These are phyloP conservation scores for Acanthiza pusilla DNA, from an alignment of 2,797 vertebrate genomes.

Conservation along the genomic window DNA sequence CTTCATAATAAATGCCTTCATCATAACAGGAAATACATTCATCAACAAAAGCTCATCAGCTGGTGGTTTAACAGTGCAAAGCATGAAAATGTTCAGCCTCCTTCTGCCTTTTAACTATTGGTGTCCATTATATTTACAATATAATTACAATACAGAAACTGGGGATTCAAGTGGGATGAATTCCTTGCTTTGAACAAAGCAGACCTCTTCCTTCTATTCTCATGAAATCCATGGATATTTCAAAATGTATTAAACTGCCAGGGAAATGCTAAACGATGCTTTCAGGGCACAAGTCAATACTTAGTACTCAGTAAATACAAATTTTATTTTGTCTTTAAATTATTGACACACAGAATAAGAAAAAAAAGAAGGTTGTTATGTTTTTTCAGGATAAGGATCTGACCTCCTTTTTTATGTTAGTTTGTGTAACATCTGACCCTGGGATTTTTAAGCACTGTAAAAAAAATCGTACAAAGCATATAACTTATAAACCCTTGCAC, in stretches of 20 bases:
- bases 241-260: neutral
- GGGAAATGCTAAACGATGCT: neutral
- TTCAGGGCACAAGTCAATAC: neutral
- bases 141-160: neutral
- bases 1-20: neutral
- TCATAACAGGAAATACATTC: neutral
- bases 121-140: neutral
- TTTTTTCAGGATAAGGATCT: neutral
- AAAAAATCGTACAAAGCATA: neutral
- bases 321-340: neutral
- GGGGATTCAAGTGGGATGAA: neutral
- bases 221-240: neutral
- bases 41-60: neutral
- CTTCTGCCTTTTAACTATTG: neutral
- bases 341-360: neutral
- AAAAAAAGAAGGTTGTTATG: fast-evolving
- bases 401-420: neutral
- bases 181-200: neutral
- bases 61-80: neutral
- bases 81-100: neutral
- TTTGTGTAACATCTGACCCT: neutral
- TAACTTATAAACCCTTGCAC: neutral
- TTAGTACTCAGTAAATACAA: neutral
- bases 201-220: neutral
- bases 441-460: neutral